Evolutionary conservation across 2,797 vertebrate genomes (phyloP), one percentile per base, ranked within the genome.

Genomic region (Semaprochilodus insignis): DNA sequence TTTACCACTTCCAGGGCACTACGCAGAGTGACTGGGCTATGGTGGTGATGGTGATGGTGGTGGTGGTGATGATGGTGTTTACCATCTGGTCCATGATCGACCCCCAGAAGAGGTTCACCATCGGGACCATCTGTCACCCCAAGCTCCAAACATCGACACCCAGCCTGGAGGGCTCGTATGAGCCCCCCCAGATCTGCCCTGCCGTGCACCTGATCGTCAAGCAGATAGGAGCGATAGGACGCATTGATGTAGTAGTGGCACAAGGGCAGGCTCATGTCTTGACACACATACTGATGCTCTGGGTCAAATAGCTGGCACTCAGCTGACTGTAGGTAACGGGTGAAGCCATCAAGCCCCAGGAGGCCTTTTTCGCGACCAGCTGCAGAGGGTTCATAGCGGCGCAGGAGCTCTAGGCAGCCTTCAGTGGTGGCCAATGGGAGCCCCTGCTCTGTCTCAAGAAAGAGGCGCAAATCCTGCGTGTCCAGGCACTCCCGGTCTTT

Each of bases 201-300:
- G 2, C 98, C 97, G 34, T 97, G 95, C 67, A 97, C 95, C 89
- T 99, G 97, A 88, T 99, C 98, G 71, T 99, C 98, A 89, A 97
- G 94, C 81, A 99, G 92, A 88, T 99, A 99, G 3, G 98, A 99
- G 63, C 98, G 97, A 91, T 99, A 98, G 27, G 98, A 99, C 59
- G 98, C 94, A 81, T 96, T 99, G 91, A 99, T 96, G 88, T 97
- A 99, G 90, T 99, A 99, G 93, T 99, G 98, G 31, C 96, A 97
- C 83, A 99, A 93, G 60, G 98, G 97, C 88, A 97, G 95, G 74
- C 91, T 96, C 98, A 99, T 99, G 89, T 99, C 97, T 88, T 99
- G 98, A 85, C 96, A 96, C 11, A 99, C 95, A 23, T 94, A 96
- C 89, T 94, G 96, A 85, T 99, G 97, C 86, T 97, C 96, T 0